These are phyloP conservation scores for Sebastes trivittatus DNA, from an alignment of 2,797 vertebrate genomes.

Conservation along the genomic window DNA sequence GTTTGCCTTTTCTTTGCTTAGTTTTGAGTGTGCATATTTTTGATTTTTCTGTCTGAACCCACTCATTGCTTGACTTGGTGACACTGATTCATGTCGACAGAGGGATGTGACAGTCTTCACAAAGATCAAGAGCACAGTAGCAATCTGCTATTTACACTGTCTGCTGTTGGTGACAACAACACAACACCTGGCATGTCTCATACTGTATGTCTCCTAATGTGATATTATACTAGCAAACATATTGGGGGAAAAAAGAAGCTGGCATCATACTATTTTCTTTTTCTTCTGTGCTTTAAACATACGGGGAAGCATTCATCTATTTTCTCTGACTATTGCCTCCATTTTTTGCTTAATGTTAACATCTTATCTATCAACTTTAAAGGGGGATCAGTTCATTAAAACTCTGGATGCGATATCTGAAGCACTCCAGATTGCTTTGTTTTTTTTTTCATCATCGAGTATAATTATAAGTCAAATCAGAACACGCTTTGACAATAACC, in stretches of 20 bases:
- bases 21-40: neutral
- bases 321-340: neutral
- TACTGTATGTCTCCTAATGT: slow-evolving; percentile 7
- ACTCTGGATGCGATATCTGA: slow-evolving; percentile 24
- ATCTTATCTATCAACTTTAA: slow-evolving; percentile 8
- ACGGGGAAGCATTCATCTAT: neutral
- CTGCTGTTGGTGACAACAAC: neutral
- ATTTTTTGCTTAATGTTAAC: slow-evolving; percentile 5
- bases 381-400: slow-evolving; percentile 38
- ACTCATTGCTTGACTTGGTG: neutral
- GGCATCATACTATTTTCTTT: neutral
- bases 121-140: neutral
- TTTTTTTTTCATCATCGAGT: slow-evolving; percentile 26
- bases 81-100: neutral
- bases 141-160: neutral
- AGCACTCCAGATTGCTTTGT: slow-evolving; percentile 17
- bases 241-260: slow-evolving; percentile 1
- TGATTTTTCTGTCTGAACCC: slow-evolving; percentile 2
- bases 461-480: slow-evolving; percentile 54
- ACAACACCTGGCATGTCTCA: neutral
- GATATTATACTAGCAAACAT: neutral
- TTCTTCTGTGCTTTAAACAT: slow-evolving; percentile 7
- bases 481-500: slow-evolving; percentile 36
- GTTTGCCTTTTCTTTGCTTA: neutral
- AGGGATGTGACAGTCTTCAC: neutral